These are phyloP conservation scores for Ptiloglossa arizonensis DNA, from an alignment of 1,140 invertebrate genomes.

Conservation along the genomic window DNA sequence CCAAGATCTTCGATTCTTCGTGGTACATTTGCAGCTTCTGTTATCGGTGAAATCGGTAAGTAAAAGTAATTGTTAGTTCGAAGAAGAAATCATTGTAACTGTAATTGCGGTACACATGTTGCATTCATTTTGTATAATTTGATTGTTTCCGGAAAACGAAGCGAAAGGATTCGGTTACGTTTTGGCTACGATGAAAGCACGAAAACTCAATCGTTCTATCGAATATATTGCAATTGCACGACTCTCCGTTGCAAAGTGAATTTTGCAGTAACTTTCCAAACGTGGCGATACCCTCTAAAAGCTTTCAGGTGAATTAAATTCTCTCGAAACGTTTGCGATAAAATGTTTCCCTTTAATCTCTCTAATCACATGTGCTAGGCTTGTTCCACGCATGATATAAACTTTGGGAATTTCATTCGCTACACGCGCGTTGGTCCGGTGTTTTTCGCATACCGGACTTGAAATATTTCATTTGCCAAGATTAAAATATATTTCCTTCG, in stretches of 20 bases:
- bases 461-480: slow-evolving; percentile 19
- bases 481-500: neutral
- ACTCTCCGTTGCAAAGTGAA: slow-evolving; percentile 26
- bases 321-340: slow-evolving; percentile 64
- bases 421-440: slow-evolving; percentile 1
- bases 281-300: slow-evolving; percentile 51
- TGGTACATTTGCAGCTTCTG: neutral
- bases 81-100: no score
- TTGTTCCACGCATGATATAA: slow-evolving; percentile 44
- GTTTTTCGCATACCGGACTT: slow-evolving; percentile 24
- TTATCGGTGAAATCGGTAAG: no score
- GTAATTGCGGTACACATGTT: no score
- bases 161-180: neutral
- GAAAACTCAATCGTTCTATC: slow-evolving; percentile 29
- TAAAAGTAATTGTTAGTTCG: no score
- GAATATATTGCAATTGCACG: slow-evolving; percentile 50
- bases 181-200: neutral
- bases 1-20: neutral
- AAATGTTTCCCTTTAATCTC: slow-evolving; percentile 68
- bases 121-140: neutral
- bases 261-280: slow-evolving; percentile 54
- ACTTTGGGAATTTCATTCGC: slow-evolving; percentile 57
- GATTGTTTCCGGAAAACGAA: neutral
- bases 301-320: slow-evolving; percentile 67
- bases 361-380: slow-evolving; percentile 59